Conservation (phyloP, 1,140 invertebrate genomes). For the Phortica variegata region DNA sequence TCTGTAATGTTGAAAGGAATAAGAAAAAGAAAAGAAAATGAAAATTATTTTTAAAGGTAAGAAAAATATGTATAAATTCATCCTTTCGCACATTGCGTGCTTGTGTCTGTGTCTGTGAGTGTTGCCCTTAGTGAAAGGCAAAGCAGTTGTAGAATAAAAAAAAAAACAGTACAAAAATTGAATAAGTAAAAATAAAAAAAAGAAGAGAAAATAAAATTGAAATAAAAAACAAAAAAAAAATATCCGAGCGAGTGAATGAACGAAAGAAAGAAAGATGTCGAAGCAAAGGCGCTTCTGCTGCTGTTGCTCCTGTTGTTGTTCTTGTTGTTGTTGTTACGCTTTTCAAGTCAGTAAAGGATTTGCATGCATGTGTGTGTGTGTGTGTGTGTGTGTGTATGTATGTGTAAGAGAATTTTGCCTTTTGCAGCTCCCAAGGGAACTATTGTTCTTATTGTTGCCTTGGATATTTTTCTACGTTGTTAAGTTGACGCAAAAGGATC, state of each 20-base stretch:
- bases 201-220: not conserved
- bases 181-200: conserved; percentile 17
- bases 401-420: conserved; percentile 31
- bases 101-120: conserved; percentile 7
- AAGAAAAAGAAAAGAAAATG: not conserved
- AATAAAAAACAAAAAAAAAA: conserved; percentile 10
- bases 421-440: conserved; percentile 46
- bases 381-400: conserved; percentile 10
- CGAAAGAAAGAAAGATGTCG: conserved; percentile 21
- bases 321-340: too few species aligned
- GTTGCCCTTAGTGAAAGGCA: conserved; percentile 9
- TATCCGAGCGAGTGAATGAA: conserved; percentile 13
- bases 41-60: conserved; percentile 46
- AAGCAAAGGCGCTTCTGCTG: too few species aligned
- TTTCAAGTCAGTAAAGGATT: conserved; percentile 42
- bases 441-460: conserved; percentile 55
- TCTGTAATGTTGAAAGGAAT: conserved; percentile 8
- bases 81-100: conserved; percentile 22
- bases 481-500: conserved; percentile 53
- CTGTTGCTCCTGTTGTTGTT: too few species aligned
- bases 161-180: conserved; percentile 38
- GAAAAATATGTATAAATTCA: conserved; percentile 45
- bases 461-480: conserved; percentile 51
- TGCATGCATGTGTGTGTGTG: conserved; percentile 36
- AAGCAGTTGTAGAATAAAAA: conserved; percentile 15